Evolutionary conservation across 2,113 vertebrate species (phyloP).

Genomic region (Percopsis transmontana): DNA sequence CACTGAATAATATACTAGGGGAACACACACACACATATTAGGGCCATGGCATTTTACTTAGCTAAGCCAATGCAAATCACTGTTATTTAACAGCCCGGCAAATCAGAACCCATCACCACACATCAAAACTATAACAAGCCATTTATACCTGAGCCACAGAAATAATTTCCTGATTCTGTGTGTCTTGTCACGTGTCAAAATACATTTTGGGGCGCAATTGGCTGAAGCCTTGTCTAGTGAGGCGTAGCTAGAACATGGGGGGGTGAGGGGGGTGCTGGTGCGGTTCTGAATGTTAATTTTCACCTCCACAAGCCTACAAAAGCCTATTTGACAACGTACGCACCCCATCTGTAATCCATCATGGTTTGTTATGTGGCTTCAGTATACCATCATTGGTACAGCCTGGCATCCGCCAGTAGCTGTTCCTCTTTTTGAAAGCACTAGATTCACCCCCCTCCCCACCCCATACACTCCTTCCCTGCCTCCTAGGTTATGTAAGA

Average conservation of each 20-base stretch:
- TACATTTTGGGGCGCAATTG: constrained; percentile 66
- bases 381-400: constrained; percentile 1
- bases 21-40: neutral
- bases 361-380: neutral
- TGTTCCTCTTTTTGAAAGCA: constrained; percentile 41
- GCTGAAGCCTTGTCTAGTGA: constrained; percentile 60
- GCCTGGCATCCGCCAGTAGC: constrained; percentile 17
- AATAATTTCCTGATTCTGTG: constrained; percentile 56
- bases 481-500: constrained; percentile 64
- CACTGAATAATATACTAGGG: too few relatives aligned
- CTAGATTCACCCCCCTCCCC: constrained; percentile 17
- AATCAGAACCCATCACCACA: constrained; percentile 29
- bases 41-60: constrained; percentile 14
- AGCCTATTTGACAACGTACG: too few relatives aligned
- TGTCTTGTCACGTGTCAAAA: constrained; percentile 68
- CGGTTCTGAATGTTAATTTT: constrained; percentile 43
- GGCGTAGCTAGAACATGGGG: constrained; percentile 55
- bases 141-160: constrained; percentile 45
- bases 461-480: constrained; percentile 33
- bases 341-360: constrained; percentile 35
- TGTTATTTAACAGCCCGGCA: constrained; percentile 24
- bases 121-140: constrained; percentile 39
- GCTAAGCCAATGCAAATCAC: constrained; percentile 4
- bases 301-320: constrained; percentile 13
- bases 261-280: constrained; percentile 28